phyloP scores from a whole-genome alignment of 2,888 invertebrate species.

The Luperina nickerlii region DNA sequence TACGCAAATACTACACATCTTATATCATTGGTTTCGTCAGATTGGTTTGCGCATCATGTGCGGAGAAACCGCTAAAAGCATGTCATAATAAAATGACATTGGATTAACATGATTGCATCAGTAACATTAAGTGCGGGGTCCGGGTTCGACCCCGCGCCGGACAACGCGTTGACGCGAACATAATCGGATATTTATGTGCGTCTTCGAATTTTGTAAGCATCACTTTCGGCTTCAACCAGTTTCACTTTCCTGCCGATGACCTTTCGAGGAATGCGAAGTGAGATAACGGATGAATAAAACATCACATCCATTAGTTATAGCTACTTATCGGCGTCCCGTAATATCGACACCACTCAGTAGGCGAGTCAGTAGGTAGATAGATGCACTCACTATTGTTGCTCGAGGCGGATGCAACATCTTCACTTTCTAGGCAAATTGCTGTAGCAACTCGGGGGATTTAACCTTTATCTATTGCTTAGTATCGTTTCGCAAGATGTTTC shows the following conservation, averaged over 20 bases:
- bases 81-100: slow-evolving; percentile 82
- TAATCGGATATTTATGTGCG: slow-evolving; percentile 79
- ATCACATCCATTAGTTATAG: slow-evolving; percentile 66
- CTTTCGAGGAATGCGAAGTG: slow-evolving; percentile 84
- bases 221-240: slow-evolving; percentile 84
- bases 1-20: slow-evolving; percentile 74
- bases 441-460: slow-evolving; percentile 60
- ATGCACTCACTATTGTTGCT: slow-evolving; percentile 49
- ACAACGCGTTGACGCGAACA: slow-evolving; percentile 66
- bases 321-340: slow-evolving; percentile 38
- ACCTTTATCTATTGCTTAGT: slow-evolving; percentile 70
- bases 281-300: slow-evolving; percentile 85
- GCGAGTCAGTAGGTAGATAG: not conserved
- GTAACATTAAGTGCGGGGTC: slow-evolving; percentile 72
- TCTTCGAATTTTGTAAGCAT: slow-evolving; percentile 81
- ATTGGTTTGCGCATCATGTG: slow-evolving; percentile 59
- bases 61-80: slow-evolving; percentile 72
- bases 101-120: slow-evolving; percentile 81
- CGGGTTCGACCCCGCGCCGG: slow-evolving; percentile 69
- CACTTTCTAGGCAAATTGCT: slow-evolving; percentile 59
- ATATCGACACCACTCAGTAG: slow-evolving; percentile 3
- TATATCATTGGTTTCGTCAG: slow-evolving; percentile 74
- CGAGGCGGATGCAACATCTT: slow-evolving; percentile 54
- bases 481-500: slow-evolving; percentile 57
- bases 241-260: slow-evolving; percentile 88